These are phyloP conservation scores for Bombus soroeensis DNA, from an alignment of 1,140 invertebrate species.

Conservation along the genomic window DNA sequence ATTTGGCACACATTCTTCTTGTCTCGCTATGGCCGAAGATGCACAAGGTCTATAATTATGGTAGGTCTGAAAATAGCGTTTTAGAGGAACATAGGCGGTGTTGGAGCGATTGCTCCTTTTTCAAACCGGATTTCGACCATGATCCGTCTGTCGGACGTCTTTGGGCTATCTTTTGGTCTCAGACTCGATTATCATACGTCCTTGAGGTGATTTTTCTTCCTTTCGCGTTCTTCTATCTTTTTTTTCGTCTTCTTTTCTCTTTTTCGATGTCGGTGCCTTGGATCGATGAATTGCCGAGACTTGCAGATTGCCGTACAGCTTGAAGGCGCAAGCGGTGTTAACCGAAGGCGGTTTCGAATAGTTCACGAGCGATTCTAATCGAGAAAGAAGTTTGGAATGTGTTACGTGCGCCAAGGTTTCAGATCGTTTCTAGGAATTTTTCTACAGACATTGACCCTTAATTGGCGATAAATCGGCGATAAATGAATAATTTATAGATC, in stretches of 20 bases:
- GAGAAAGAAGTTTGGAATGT: background rate
- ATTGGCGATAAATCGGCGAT: background rate
- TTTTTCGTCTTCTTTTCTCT: background rate
- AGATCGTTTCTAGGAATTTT: background rate
- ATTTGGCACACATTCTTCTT: slow-evolving; percentile 60
- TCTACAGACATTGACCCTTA: background rate
- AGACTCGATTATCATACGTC: slow-evolving; percentile 28
- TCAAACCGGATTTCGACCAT: slow-evolving; percentile 29
- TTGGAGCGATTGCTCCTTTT: background rate
- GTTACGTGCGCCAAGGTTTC: background rate
- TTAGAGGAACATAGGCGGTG: slow-evolving; percentile 46
- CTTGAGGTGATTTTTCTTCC: slow-evolving; percentile 3
- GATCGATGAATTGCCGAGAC: background rate
- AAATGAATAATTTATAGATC: background rate
- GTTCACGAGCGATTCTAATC: background rate
- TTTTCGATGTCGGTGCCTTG: background rate
- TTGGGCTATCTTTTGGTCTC: background rate
- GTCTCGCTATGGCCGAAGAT: background rate
- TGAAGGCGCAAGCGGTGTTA: no score
- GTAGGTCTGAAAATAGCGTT: slow-evolving; percentile 59
- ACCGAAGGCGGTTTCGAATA: background rate
- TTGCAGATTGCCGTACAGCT: background rate
- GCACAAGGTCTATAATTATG: slow-evolving; percentile 67
- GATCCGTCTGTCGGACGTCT: background rate
- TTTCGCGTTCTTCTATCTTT: background rate